Base-by-base conservation (phyloP, 2,113 vertebrate species). In the Holacanthus passer region DNA sequence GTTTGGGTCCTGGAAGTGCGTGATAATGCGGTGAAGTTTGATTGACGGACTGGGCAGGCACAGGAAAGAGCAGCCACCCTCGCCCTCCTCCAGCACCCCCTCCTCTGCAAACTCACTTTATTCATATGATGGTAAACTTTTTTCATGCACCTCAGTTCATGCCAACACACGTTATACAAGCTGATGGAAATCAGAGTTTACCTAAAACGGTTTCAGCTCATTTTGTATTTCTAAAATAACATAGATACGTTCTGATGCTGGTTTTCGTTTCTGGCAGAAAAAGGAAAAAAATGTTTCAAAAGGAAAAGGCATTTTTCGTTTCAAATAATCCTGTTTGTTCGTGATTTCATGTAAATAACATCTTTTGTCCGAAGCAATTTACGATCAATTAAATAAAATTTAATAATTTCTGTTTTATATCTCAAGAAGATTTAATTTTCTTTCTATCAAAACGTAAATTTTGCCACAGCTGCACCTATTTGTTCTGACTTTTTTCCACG, bases 21-120 rank as follows among this genome's bases (percentile, higher is more conserved):
- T 81, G 82, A 88, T 89, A 82, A 77, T 84, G 67, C 77, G 70
- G 43, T 58, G 77, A 37, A 52, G 32, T 74, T 79, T 81, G 68
- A 83, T 17, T 78, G 85, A 60, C 83, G 45, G 45, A 52, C 39
- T 50, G 53, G 67, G 5, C 39, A 55, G 55, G n/a, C 12, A 13
- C 27, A 50, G 17, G 22, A 39, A 48, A 27, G 32, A 22, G 19
- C 17, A 13, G 5, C 35, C 50, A 37, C 50, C 12, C 22, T 11
- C n/a, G 9, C 5, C 24, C 24, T 10, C 37, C n/a, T 24, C 29
- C 35, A 52, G 2, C 16, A 2, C 3, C 71, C 13, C 10, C 14
- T 32, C 11, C 45, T 20, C n/a, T 22, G 1, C 27, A 55, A 11
- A 45, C 35, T 16, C 35, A 29, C 35, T 69, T 63, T 37, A 4